phyloP scores from a whole-genome alignment of 1,140 invertebrate genomes.

The Drosophila pachea region DNA sequence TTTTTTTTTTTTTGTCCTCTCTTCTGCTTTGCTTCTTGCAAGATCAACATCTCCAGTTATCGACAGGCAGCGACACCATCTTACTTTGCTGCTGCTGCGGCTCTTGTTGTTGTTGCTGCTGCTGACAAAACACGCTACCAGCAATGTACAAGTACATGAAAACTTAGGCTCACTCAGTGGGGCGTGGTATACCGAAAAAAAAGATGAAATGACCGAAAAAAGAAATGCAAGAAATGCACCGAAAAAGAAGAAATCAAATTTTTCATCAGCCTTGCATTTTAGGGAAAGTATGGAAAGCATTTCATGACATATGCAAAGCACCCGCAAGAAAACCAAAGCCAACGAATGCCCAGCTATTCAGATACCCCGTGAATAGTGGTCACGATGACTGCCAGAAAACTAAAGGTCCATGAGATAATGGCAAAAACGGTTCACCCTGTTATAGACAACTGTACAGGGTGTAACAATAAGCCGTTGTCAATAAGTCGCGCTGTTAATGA shows the following conservation, averaged over 20 bases:
- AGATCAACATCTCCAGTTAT: slow-evolving; percentile 76
- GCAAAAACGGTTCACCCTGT: neutral
- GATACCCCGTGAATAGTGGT: slow-evolving; percentile 15
- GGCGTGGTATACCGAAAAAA: slow-evolving; percentile 32
- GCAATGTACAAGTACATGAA: slow-evolving; percentile 34
- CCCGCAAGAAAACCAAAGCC: slow-evolving; percentile 28
- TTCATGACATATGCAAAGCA: slow-evolving; percentile 45
- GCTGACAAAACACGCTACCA: slow-evolving; percentile 46
- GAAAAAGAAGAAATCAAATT: slow-evolving; percentile 9
- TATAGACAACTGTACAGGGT: slow-evolving; percentile 12
- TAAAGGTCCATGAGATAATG: neutral
- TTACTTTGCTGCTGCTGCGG: slow-evolving; percentile 44
- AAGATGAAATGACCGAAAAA: slow-evolving; percentile 10
- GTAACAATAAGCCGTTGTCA: slow-evolving; percentile 52
- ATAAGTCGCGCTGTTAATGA: slow-evolving; percentile 59
- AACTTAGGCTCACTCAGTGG: slow-evolving; percentile 25
- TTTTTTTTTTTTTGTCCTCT: slow-evolving; percentile 48
- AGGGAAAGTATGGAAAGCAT: slow-evolving; percentile 39
- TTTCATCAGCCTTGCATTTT: slow-evolving; percentile 38
- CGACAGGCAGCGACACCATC: slow-evolving; percentile 63
- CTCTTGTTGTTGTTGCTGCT: slow-evolving; percentile 26
- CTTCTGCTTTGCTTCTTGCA: slow-evolving; percentile 61
- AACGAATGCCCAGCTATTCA: neutral
- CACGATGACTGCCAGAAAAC: neutral
- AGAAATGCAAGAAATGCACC: slow-evolving; percentile 35